Evolutionary conservation across 1,140 invertebrate species (phyloP), one percentile per base, ranked within the genome.

Genomic region (Drusus annulatus): DNA sequence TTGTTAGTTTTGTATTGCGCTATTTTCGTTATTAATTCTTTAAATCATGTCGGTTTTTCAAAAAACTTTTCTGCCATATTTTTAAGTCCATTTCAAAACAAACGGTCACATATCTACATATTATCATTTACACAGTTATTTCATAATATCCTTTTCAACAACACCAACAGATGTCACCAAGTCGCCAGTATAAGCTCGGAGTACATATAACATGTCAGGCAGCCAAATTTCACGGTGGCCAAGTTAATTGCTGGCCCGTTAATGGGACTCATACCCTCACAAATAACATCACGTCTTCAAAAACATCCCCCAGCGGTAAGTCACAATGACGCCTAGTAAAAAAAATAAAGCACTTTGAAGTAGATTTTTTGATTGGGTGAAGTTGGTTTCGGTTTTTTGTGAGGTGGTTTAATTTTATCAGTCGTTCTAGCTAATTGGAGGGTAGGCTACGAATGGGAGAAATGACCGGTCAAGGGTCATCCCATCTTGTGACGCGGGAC

Each of bases 161-260:
- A 28, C 62, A 58, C 25, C n/a, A 5, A 16, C 76, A 77, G 76
- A 63, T 77, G 76, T 58, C 76, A 77, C 56, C 56, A 50, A 77
- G 75, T 45, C 63, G 60, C 28, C 76, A 77, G 23, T 36, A 51
- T 8, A 50, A 77, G 25, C 76, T 77, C 23, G n/a, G 68, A 13
- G 19, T 60, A 56, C 58, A 80, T 45, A 45, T 45, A 45, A 13
- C 52, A 79, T 80, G 69, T 71, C 63, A 74, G 76, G 65, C 62
- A 50, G 58, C 54, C 54, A 75, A 80, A 80, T 80, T 80, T 80
- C 78, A 80, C 78, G 78, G 71, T 63, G 54, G 45, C 71, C 56
- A 71, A 54, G 50, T 71, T 80, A 80, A 80, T 80, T 80, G 78
- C 78, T 51, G 65, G 65, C 15, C 31, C 58, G 51, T 69, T 69